A percentile compares a stretch with the other conserved stretches of the same genome.
These are phyloP conservation scores for Myotis lucifugus DNA, from an alignment of 2,113 vertebrate genomes.

Conservation along the genomic window DNA sequence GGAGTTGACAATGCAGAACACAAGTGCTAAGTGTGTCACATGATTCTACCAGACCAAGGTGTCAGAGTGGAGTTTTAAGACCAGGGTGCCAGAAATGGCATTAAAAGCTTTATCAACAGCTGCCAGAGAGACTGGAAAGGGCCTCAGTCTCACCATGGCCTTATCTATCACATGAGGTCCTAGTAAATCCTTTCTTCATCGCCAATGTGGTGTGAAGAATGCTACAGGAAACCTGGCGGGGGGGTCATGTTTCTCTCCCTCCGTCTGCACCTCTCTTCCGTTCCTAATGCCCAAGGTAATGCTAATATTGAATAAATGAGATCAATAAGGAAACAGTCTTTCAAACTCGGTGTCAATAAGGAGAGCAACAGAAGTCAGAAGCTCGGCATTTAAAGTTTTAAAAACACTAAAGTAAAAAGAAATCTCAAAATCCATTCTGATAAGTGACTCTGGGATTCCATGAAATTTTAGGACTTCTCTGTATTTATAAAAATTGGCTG, in stretches of 20 bases:
- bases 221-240: rapidly evolving
- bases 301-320: background rate
- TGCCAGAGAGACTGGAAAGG: background rate
- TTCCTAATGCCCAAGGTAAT: background rate
- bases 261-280: background rate
- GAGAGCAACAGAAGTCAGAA: background rate
- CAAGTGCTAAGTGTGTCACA: background rate
- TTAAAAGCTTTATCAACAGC: background rate
- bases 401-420: background rate
- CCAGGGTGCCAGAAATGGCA: background rate
- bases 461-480: background rate
- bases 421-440: background rate
- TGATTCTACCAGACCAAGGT: background rate
- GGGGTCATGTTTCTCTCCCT: background rate
- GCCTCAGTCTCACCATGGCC: background rate
- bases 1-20: background rate
- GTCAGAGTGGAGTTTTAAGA: background rate
- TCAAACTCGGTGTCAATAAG: background rate
- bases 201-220: background rate
- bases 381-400: background rate
- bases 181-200: background rate
- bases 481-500: background rate
- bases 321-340: background rate
- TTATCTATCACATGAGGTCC: background rate
- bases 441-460: background rate